Evolutionary conservation across 2,113 vertebrate species (phyloP), one percentile per base, ranked within the genome.

Genomic region (Leptobrachium ailaonicum): DNA sequence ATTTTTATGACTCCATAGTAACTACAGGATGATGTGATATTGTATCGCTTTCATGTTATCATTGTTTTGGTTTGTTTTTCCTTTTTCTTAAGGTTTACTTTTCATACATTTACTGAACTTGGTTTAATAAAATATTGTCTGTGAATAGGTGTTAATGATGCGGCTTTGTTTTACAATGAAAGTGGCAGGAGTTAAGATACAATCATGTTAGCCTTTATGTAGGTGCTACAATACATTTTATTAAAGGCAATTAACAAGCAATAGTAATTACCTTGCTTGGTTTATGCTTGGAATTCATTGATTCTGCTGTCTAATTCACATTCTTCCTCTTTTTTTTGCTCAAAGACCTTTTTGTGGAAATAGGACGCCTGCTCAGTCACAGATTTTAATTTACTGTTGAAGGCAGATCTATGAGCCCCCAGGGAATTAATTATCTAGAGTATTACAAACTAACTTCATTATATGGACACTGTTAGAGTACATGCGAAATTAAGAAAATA

Each of bases 251-350:
- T 86, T 89, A 90, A 9, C 66, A 80, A 0, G 64, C 53, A 76
- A 85, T 84, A 50, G 81, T 84, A 87, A 86, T 87, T 87, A 81
- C 6, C 43, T 86, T 56, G 74, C 72, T 67, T 88, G 82, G 71
- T 75, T 83, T 68, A 44, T 73, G 70, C 40, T 72, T 83, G 44
- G 86, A 53, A 87, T 82, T 84, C 86, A 86, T 79, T 88, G 83
- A 84, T 87, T 81, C 47, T 84, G 64, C 11, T 78, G n/a, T 70
- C 54, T 81, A 79, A 83, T 86, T 87, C 81, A 62, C 69, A 80
- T 42, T 71, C 75, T 82, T 50, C 47, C 8, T 50, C 47, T 3
- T 3, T 66, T 56, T 80, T 86, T 87, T 79, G 80, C 41, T 85
- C 88, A 82, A 87, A 68, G 0, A 71, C 74, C n/a, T 84, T 82